A percentile compares a stretch with the other conserved stretches of the same genome.
Evolutionary conservation across 2,888 invertebrate genomes (phyloP).

Genomic region (Hydriomena furcata): DNA sequence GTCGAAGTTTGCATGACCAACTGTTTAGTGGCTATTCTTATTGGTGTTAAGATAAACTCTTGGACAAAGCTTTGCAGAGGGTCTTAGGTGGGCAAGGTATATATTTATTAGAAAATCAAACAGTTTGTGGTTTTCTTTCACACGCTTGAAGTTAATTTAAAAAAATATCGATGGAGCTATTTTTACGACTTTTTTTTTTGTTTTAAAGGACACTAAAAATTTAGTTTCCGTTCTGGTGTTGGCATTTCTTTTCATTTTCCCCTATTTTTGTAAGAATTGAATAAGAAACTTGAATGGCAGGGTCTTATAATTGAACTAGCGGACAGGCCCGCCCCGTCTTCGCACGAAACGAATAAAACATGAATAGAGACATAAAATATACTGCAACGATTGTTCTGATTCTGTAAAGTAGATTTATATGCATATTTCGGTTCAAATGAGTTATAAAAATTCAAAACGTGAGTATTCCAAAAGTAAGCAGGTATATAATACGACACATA

Average conservation of each 20-base stretch:
- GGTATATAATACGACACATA: too few relatives aligned
- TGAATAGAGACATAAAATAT: slow-evolving; percentile 23
- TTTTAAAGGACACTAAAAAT: slow-evolving; percentile 4
- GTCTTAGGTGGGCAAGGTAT: background rate
- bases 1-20: slow-evolving; percentile 62
- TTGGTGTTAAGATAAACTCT: slow-evolving; percentile 24
- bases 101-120: slow-evolving; percentile 2
- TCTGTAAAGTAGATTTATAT: background rate
- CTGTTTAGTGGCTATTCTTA: slow-evolving; percentile 40
- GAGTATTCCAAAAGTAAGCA: too few relatives aligned
- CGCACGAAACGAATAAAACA: slow-evolving; percentile 13
- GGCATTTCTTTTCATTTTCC: slow-evolving; percentile 21
- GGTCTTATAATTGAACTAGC: slow-evolving; percentile 23
- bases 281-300: slow-evolving; percentile 16
- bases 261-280: slow-evolving; percentile 21
- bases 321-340: slow-evolving; percentile 20
- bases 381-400: slow-evolving; percentile 1
- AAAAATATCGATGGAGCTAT: background rate
- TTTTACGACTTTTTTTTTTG: slow-evolving; percentile 7
- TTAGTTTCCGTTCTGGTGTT: slow-evolving; percentile 4
- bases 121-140: slow-evolving; percentile 1
- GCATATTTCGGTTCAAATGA: background rate
- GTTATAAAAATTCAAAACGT: too few relatives aligned
- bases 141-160: background rate
- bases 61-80: slow-evolving; percentile 2